Conservation (phyloP, 2,888 invertebrate species). For the Alcis repandata region DNA sequence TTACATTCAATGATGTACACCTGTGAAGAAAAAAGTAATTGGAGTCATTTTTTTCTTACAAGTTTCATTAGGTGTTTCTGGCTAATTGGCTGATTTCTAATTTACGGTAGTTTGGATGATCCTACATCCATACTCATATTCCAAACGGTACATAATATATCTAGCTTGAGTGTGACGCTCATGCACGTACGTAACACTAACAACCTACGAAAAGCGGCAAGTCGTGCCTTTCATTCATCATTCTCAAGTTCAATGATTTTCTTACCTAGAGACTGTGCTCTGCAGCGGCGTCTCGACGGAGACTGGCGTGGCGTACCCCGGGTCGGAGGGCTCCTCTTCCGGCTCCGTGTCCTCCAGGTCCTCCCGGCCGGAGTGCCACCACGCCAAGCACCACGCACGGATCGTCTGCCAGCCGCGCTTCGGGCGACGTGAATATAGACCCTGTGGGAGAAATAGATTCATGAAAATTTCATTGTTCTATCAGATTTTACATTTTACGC, state of each 20-base stretch:
- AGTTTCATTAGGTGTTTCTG: too few species aligned
- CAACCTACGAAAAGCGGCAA: too few species aligned
- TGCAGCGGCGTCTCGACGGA: slow-evolving; percentile 95
- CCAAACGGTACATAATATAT: too few species aligned
- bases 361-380: slow-evolving; percentile 96
- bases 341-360: slow-evolving; percentile 93
- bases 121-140: too few species aligned
- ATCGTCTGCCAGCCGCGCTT: slow-evolving; percentile 85
- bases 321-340: slow-evolving; percentile 92
- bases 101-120: too few species aligned
- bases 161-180: too few species aligned
- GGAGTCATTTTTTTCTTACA: neutral
- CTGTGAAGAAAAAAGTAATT: slow-evolving; percentile 65
- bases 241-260: neutral
- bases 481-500: too few species aligned
- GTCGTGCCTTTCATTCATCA: neutral
- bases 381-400: slow-evolving; percentile 94
- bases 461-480: too few species aligned
- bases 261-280: slow-evolving; percentile 92
- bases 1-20: slow-evolving; percentile 94
- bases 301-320: slow-evolving; percentile 92
- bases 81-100: too few species aligned
- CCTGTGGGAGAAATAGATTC: slow-evolving; percentile 52
- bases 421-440: slow-evolving; percentile 58
- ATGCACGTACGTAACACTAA: too few species aligned